Conservation (phyloP, 2,113 vertebrate species). For the Candoia aspera region DNA sequence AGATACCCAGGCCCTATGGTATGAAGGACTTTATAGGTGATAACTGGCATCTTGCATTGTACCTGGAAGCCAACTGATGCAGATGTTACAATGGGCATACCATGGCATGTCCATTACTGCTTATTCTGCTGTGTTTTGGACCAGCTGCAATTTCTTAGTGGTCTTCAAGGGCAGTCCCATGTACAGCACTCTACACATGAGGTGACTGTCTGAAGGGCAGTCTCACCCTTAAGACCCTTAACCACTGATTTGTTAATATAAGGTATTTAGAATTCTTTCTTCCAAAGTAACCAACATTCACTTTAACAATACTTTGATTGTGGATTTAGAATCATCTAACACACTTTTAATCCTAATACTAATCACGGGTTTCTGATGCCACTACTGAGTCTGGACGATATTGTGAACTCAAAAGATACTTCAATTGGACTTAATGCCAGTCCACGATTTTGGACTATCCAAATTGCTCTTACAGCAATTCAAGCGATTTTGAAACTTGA, state of each 20-base stretch:
- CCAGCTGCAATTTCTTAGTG: neutral
- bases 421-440: neutral
- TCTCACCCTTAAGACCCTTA: neutral
- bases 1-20: neutral
- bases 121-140: too few species aligned
- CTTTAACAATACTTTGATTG: neutral
- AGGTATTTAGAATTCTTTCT: neutral
- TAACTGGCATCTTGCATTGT: neutral
- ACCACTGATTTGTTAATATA: neutral
- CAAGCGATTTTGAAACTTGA: neutral
- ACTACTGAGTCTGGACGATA: neutral
- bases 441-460: neutral
- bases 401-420: neutral
- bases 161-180: too few species aligned
- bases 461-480: neutral
- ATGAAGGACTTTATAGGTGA: neutral
- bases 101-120: too few species aligned
- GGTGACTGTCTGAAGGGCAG: neutral
- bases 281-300: neutral
- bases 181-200: neutral
- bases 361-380: neutral
- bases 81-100: neutral
- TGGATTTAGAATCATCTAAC: neutral
- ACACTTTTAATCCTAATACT: neutral
- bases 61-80: neutral